Evolutionary conservation across 2,888 invertebrate species (phyloP).

Genomic region (Zele albiditarsus): DNA sequence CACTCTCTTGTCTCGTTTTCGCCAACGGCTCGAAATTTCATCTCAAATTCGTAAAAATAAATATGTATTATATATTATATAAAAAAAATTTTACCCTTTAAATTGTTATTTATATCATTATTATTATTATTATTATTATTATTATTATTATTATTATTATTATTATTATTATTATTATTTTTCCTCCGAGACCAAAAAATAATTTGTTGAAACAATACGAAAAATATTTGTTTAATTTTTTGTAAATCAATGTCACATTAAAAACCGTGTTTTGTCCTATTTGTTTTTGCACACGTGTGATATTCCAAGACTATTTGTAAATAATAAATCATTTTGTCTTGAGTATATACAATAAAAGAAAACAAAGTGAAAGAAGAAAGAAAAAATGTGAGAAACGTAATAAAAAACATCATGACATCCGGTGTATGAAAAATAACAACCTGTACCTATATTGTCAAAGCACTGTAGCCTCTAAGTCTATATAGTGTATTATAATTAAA

Average conservation of each 20-base stretch:
- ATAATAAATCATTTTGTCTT: constrained; percentile 12
- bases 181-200: too few species aligned
- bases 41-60: not conserved
- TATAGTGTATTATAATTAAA: constrained; percentile 24
- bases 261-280: too few species aligned
- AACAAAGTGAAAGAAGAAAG: not conserved
- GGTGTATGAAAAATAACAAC: constrained; percentile 13
- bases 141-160: not conserved
- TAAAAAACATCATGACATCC: not conserved
- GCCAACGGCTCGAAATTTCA: not conserved
- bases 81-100: not conserved
- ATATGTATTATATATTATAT: not conserved
- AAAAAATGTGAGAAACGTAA: not conserved
- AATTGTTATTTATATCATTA: not conserved
- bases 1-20: not conserved
- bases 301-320: constrained; percentile 18
- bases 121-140: not conserved
- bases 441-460: constrained; percentile 32
- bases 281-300: not conserved
- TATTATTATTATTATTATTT: not conserved
- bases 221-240: too few species aligned
- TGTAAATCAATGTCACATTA: too few species aligned
- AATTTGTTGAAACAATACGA: too few species aligned
- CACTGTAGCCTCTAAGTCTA: constrained; percentile 23
- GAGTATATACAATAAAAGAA: not conserved